phyloP scores from a whole-genome alignment of 2,113 vertebrate genomes.

The Macrotus californicus region DNA sequence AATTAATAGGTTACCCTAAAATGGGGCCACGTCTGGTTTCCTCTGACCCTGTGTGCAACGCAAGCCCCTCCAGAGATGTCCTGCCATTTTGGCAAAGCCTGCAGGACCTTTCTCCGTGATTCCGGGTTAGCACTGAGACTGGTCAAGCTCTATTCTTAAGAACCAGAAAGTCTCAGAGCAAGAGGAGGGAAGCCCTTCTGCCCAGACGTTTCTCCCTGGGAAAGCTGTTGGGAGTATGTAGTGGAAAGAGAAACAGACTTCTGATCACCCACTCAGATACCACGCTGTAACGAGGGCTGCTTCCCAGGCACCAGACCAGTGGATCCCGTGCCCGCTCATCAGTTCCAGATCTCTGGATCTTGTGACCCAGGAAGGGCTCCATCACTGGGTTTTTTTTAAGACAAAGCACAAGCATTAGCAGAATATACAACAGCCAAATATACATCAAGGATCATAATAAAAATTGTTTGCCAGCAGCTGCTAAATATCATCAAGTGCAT shows the following conservation, averaged over 20 bases:
- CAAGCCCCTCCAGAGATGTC: not conserved
- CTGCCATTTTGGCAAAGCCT: not conserved
- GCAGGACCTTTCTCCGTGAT: not conserved
- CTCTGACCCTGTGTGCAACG: accelerated
- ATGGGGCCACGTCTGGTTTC: not conserved
- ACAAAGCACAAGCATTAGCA: not conserved
- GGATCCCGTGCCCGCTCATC: not conserved
- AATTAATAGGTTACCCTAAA: not conserved
- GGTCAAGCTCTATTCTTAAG: not conserved
- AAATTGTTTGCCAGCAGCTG: not conserved
- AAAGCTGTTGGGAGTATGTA: accelerated
- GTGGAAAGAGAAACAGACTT: not conserved
- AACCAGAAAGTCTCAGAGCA: not conserved
- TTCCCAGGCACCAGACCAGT: not conserved
- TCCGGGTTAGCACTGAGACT: accelerated
- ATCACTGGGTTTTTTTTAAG: not conserved
- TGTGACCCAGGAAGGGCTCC: not conserved
- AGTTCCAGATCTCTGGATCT: not conserved
- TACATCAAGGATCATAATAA: not conserved
- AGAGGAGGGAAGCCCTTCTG: not conserved
- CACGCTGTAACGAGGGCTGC: not conserved
- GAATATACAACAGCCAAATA: not conserved
- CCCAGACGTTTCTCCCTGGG: not conserved
- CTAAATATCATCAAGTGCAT: not conserved
- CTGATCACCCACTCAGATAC: accelerated